Conservation (phyloP, 2,113 vertebrate species). For the Pycnonotus jocosus region DNA sequence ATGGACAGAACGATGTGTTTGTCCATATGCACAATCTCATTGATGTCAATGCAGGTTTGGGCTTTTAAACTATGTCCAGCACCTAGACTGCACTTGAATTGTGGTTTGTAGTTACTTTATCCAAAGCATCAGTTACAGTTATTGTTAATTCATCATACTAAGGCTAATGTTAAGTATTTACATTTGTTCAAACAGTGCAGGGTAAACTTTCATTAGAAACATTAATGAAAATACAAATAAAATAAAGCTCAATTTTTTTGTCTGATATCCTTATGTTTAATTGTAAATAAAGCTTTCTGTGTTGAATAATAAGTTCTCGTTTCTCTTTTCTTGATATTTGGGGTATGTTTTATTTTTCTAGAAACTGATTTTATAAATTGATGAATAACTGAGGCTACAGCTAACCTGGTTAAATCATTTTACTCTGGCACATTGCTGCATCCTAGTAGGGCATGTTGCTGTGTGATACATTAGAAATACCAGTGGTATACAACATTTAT, state of each 20-base stretch:
- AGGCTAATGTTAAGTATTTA: neutral
- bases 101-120: neutral
- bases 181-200: neutral
- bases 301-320: neutral
- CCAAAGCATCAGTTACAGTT: neutral
- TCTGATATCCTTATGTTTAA: neutral
- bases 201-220: neutral
- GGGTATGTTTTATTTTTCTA: neutral
- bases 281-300: conserved; percentile 36
- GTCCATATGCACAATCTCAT: neutral
- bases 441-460: neutral
- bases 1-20: neutral
- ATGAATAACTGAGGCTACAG: fast-evolving
- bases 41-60: neutral
- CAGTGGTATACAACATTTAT: neutral
- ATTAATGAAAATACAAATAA: neutral
- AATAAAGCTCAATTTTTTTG: neutral
- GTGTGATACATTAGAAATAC: neutral
- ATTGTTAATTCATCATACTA: neutral
- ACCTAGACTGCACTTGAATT: neutral
- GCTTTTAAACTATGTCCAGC: neutral
- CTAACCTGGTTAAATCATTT: neutral
- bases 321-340: neutral
- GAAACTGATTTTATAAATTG: neutral
- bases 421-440: neutral